These are phyloP conservation scores for Sycophila texana DNA, from an alignment of 2,888 invertebrate species.

Conservation along the genomic window DNA sequence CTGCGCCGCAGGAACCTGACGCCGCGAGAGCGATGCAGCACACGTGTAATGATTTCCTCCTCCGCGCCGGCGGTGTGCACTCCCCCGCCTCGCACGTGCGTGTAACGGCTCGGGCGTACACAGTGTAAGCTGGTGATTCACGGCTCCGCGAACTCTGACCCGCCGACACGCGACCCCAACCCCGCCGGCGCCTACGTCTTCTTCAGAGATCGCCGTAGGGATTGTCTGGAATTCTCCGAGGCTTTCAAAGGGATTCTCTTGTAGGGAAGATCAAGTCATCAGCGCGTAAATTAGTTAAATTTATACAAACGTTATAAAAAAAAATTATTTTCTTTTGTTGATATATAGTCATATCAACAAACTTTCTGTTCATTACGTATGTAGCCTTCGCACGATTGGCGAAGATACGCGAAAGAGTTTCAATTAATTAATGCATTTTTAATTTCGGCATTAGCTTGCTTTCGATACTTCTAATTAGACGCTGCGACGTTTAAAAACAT, in stretches of 20 bases:
- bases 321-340: not conserved
- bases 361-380: too few species aligned
- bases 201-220: too few species aligned
- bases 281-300: not conserved
- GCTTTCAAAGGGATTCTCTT: too few species aligned
- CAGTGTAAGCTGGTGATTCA: conserved; percentile 68
- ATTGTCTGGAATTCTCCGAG: too few species aligned
- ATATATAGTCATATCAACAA: too few species aligned
- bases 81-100: conserved; percentile 59
- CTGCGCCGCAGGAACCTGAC: not conserved
- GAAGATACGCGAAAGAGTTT: too few species aligned
- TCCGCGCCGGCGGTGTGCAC: not conserved
- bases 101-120: conserved; percentile 61
- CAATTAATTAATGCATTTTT: too few species aligned
- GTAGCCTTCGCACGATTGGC: too few species aligned
- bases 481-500: too few species aligned
- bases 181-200: not conserved
- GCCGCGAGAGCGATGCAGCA: conserved; percentile 23
- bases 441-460: too few species aligned
- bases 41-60: conserved; percentile 54
- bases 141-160: conserved; percentile 53
- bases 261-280: too few species aligned
- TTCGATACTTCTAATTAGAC: too few species aligned
- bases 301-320: not conserved
- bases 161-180: not conserved